Evolutionary conservation across 1,140 invertebrate species (phyloP).

Genomic region (Heliconius hewitsoni): DNA sequence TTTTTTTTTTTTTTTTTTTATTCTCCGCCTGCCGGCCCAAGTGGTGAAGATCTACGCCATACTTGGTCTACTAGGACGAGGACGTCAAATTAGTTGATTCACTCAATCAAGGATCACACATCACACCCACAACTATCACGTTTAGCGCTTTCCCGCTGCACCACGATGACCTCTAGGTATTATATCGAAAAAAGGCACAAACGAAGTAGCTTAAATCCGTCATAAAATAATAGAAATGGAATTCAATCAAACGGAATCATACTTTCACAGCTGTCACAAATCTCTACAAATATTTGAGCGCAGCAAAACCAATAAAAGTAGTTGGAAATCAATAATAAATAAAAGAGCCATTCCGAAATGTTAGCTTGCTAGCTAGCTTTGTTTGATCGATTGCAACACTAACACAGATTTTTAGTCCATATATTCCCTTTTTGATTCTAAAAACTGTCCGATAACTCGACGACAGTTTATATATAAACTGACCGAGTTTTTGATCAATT

Average conservation of each 20-base stretch:
- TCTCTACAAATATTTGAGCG: slow-evolving; percentile 60
- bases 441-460: slow-evolving; percentile 1
- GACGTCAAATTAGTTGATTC: too few relatives aligned
- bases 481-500: background rate
- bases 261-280: slow-evolving; percentile 48
- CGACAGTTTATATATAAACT: slow-evolving; percentile 15
- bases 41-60: too few relatives aligned
- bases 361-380: slow-evolving; percentile 51
- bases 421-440: slow-evolving; percentile 53
- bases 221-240: slow-evolving; percentile 1
- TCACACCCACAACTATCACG: too few relatives aligned
- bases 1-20: too few relatives aligned
- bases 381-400: slow-evolving; percentile 74
- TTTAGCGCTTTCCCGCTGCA: too few relatives aligned
- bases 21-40: too few relatives aligned
- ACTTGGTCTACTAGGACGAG: too few relatives aligned
- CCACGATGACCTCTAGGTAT: too few relatives aligned
- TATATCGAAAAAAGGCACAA: background rate
- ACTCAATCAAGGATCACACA: too few relatives aligned
- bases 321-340: slow-evolving; percentile 68
- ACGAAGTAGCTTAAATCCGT: background rate
- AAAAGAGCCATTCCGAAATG: slow-evolving; percentile 56
- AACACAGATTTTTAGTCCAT: slow-evolving; percentile 62
- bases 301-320: slow-evolving; percentile 60
- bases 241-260: slow-evolving; percentile 26